These are phyloP conservation scores for Sphaeramia orbicularis DNA, from an alignment of 2,797 vertebrate genomes.

Conservation along the genomic window DNA sequence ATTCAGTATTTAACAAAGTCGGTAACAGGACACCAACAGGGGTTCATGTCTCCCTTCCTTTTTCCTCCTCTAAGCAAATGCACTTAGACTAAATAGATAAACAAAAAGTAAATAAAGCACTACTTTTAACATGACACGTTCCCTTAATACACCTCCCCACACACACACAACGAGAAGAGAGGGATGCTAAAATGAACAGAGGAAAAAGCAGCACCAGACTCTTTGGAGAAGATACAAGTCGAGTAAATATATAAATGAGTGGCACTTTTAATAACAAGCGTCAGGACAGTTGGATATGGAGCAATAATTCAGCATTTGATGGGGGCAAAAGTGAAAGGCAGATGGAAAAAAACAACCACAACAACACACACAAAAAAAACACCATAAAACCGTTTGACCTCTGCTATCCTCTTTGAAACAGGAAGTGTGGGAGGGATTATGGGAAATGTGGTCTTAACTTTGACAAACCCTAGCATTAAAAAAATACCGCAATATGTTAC, in stretches of 20 bases:
- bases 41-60: no score
- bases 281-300: no score
- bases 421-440: conserved; percentile 61
- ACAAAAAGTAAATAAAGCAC: not conserved
- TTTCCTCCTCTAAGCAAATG: no score
- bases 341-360: not conserved
- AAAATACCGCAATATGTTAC: conserved; percentile 4
- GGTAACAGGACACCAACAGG: no score
- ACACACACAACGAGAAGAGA: no score
- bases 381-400: conserved; percentile 31
- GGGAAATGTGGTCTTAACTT: conserved; percentile 58
- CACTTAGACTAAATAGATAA: no score
- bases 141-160: no score
- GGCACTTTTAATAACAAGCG: no score
- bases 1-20: no score
- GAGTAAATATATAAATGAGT: no score
- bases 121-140: conserved; percentile 5
- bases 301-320: not conserved
- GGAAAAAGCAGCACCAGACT: not conserved
- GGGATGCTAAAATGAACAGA: not conserved
- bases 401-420: conserved; percentile 38
- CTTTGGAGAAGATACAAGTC: no score
- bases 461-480: conserved; percentile 20
- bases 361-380: not conserved
- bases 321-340: not conserved